Base-by-base conservation (phyloP, 2,888 invertebrate species). In the Drosophila neotestacea region DNA sequence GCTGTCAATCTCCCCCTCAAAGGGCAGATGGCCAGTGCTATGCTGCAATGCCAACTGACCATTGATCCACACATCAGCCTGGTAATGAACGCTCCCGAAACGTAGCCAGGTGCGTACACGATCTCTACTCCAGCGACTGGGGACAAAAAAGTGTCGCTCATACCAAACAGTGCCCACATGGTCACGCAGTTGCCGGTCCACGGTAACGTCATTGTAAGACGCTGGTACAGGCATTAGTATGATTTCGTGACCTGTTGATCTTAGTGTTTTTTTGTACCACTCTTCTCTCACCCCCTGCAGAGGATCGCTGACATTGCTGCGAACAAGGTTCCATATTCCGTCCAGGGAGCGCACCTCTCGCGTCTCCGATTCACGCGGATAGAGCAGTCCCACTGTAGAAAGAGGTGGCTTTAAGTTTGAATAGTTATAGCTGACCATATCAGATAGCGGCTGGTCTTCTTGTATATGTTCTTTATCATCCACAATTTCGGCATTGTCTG, bases 101-200 rank as follows among this genome's bases (percentile, higher is more conserved):
- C 98, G 93, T 36, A 99, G 91, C 94, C 98, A 97, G 11, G 98
- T 95, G 11, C 95, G 93, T 1, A 54, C 13, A 6, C 93, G 93
- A 16, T 93, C 92, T 4, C 94, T 91, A 0, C 44, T 4, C 98
- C 98, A 98, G 70, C 94, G 93, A 13, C 93, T 90, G 0, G 98
- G 96, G 5, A 96, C 95, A 92, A 95, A 96, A 93, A 98, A 98
- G 3, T 94, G 94, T 13, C 96, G 93, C 88, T 98, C 97, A 92
- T 99, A 99, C 99, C 99, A 99, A 28, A 97, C 99, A 90, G 98
- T 95, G 0, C 99, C 99, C 0, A 99, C 96, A 93, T 98, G 98
- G 92, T 99, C 98, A n/a, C 98, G 93, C 2, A 98, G 92, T 0
- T 39, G 27, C 4, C 52, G 41, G 10, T 97, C 96, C 54, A 96